A percentile compares a stretch with the other conserved stretches of the same genome.
Evolutionary conservation across 2,888 invertebrate species (phyloP).

Genomic region (Eledone cirrhosa): DNA sequence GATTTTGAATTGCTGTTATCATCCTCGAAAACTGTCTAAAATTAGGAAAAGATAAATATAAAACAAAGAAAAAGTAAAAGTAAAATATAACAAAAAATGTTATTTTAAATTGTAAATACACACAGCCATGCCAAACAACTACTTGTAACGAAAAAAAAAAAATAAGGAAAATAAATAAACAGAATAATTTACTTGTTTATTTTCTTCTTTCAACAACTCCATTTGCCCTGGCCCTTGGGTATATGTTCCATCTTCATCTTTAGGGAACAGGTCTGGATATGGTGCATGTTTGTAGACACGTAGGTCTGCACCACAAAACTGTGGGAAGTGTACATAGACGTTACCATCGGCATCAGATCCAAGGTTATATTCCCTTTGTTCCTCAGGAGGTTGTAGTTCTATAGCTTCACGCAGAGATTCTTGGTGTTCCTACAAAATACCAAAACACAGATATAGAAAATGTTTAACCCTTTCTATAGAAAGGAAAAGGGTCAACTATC

Average conservation of each 20-base stretch:
- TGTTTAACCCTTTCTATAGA: no score
- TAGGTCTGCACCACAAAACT: conserved; percentile 70
- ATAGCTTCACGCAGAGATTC: conserved; percentile 71
- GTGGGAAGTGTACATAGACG: conserved; percentile 71
- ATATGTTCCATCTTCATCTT: neutral
- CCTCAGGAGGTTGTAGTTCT: conserved; percentile 67
- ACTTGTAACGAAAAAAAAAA: no score
- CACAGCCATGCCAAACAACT: no score
- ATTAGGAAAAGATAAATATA: neutral
- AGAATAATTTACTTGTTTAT: neutral
- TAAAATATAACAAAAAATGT: neutral
- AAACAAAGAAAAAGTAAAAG: neutral
- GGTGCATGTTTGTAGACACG: conserved; percentile 69
- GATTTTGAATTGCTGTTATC: conserved; percentile 5
- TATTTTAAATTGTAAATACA: no score
- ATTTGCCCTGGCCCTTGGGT: neutral
- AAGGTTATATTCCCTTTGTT: conserved; percentile 68
- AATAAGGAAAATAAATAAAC: neutral
- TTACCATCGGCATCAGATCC: conserved; percentile 70
- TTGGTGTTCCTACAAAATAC: conserved; percentile 69
- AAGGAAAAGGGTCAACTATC: no score
- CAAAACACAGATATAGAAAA: neutral
- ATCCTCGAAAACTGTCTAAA: neutral
- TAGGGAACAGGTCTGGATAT: conserved; percentile 46
- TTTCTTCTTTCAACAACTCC: no score